Conservation (phyloP, 2,797 vertebrate species). For the Meriones psammophilus region DNA sequence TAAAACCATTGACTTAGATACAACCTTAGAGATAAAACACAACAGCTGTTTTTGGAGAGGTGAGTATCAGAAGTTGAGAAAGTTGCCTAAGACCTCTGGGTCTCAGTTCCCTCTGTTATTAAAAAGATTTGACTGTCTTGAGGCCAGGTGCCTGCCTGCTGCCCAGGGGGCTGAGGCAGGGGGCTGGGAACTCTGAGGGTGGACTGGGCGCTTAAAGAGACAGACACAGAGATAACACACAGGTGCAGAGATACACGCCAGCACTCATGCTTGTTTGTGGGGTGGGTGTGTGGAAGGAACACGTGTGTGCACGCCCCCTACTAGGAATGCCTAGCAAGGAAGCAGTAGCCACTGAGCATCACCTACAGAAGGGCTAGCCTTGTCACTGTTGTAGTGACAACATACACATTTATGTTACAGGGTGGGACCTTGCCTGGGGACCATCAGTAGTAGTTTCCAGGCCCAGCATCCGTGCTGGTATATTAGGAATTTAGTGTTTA, state of each 20-base stretch:
- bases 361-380: not conserved
- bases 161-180: not conserved
- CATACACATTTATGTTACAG: not conserved
- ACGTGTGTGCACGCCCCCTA: not conserved
- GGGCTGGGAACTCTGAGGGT: not conserved
- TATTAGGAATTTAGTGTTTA: not conserved
- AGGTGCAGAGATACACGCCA: not conserved
- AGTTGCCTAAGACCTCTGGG: not conserved
- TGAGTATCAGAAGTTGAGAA: conserved; percentile 9
- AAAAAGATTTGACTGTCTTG: not conserved
- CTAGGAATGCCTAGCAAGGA: not conserved
- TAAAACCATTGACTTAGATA: not conserved
- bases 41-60: not conserved
- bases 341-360: not conserved
- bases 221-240: not conserved
- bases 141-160: not conserved
- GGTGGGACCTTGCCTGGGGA: not conserved
- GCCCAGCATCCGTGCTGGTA: not conserved
- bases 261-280: not conserved
- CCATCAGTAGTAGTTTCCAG: not conserved
- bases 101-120: not conserved
- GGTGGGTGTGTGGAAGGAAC: too few species aligned
- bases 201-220: not conserved
- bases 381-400: not conserved
- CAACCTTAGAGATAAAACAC: not conserved